phyloP scores from a whole-genome alignment of 2,113 vertebrate species.

The Pontoporia blainvillei region DNA sequence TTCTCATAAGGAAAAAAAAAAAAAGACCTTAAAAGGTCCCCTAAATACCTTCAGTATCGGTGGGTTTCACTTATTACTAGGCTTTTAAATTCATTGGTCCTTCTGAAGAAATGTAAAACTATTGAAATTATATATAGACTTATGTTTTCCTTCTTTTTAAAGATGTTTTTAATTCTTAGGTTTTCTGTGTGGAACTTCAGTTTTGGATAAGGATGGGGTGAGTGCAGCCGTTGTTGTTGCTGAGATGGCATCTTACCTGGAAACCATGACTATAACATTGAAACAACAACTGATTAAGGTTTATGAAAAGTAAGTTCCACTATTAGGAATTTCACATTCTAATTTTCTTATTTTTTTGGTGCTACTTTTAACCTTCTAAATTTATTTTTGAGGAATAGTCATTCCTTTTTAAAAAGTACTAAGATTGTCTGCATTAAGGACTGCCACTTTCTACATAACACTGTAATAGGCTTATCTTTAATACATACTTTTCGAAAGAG shows the following conservation, averaged over 20 bases:
- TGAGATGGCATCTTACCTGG: constrained; percentile 91
- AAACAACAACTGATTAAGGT: constrained; percentile 86
- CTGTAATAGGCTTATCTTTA: background rate
- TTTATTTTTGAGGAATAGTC: background rate
- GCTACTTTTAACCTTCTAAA: constrained; percentile 4
- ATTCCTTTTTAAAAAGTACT: constrained; percentile 2
- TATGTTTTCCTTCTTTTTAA: background rate
- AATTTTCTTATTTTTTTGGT: background rate
- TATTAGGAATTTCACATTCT: background rate
- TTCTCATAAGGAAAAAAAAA: background rate
- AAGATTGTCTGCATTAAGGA: constrained; percentile 4
- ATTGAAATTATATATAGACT: background rate
- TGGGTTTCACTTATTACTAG: background rate
- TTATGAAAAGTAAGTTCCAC: constrained; percentile 86
- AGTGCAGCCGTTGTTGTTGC: constrained; percentile 91
- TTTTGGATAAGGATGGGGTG: constrained; percentile 96
- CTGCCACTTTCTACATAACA: constrained; percentile 19
- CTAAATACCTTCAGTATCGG: background rate
- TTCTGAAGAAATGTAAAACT: background rate
- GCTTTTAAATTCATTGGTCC: background rate
- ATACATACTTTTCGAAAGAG: background rate
- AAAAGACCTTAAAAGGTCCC: background rate
- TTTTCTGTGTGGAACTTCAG: constrained; percentile 91
- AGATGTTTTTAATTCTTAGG: constrained; percentile 77
- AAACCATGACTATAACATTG: constrained; percentile 82